These are phyloP conservation scores for Propsilocerus akamusi DNA, from an alignment of 1,140 invertebrate genomes.

Conservation along the genomic window DNA sequence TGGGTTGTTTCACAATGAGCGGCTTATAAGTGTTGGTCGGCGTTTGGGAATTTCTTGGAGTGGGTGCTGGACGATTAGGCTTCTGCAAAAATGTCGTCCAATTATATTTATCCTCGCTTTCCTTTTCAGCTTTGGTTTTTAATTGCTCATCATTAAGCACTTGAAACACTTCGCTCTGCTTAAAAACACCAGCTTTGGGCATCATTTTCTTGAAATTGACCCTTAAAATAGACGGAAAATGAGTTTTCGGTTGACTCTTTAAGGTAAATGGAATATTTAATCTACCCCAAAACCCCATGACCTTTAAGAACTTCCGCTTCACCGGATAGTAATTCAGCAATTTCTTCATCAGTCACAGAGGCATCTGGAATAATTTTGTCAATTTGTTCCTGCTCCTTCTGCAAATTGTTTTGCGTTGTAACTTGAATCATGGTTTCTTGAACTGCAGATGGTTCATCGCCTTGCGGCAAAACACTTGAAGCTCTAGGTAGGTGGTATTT, in stretches of 20 bases:
- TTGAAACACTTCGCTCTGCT: conserved; percentile 47
- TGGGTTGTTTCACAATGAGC: conserved; percentile 29
- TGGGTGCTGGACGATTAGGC: conserved; percentile 39
- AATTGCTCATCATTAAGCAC: conserved; percentile 34
- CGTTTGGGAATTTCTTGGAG: conserved; percentile 22
- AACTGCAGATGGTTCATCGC: neutral
- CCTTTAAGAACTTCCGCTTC: conserved; percentile 43
- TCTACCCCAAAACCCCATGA: conserved; percentile 43
- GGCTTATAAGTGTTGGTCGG: conserved; percentile 26
- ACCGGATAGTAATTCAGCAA: conserved; percentile 42
- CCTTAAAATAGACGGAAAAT: conserved; percentile 16
- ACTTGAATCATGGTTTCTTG: neutral
- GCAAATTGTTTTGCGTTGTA: neutral
- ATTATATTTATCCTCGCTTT: conserved; percentile 33
- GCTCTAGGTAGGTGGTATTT: neutral
- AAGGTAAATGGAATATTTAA: neutral
- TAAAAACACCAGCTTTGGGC: conserved; percentile 38
- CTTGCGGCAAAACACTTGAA: neutral
- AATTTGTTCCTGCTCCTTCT: neutral
- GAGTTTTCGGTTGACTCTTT: neutral
- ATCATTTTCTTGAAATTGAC: conserved; percentile 47
- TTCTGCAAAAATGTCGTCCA: conserved; percentile 53
- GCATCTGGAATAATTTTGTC: conserved; percentile 12
- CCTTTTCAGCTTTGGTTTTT: conserved; percentile 27
- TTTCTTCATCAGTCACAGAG: conserved; percentile 40